Evolutionary conservation across 2,113 vertebrate species (phyloP).

Genomic region (human (Homo sapiens)): DNA sequence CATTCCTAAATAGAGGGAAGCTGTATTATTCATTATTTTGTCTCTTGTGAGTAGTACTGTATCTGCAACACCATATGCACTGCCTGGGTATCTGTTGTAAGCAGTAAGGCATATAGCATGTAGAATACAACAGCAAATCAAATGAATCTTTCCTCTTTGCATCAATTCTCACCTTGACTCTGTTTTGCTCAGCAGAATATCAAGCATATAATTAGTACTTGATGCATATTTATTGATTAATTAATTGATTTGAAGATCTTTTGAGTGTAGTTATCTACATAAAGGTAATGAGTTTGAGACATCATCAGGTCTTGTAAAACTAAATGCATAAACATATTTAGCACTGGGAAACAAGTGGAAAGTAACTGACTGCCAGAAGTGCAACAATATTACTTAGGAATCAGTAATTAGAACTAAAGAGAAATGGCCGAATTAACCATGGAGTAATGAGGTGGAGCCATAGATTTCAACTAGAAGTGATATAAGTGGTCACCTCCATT

Average conservation of each 20-base stretch:
- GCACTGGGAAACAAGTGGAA: neutral
- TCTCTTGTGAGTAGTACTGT: neutral
- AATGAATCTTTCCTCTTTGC: neutral
- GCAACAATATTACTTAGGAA: neutral
- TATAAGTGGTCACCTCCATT: neutral
- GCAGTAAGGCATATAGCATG: fast-evolving
- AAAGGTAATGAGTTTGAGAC: neutral
- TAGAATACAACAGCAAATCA: neutral
- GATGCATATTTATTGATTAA: neutral
- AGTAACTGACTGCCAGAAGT: neutral
- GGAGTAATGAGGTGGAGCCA: neutral
- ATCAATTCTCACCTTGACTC: neutral
- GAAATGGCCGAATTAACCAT: neutral
- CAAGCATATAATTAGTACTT: neutral
- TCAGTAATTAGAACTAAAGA: neutral
- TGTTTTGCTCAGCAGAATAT: neutral
- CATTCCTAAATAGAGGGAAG: neutral
- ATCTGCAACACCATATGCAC: neutral
- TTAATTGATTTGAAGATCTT: neutral
- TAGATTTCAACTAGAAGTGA: neutral
- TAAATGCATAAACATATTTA: neutral
- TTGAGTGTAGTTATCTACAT: neutral
- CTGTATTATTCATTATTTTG: neutral
- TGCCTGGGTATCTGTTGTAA: neutral
- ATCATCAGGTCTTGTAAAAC: neutral